Conservation (phyloP, 2,888 invertebrate genomes). For the Agapetus fuscipes region DNA sequence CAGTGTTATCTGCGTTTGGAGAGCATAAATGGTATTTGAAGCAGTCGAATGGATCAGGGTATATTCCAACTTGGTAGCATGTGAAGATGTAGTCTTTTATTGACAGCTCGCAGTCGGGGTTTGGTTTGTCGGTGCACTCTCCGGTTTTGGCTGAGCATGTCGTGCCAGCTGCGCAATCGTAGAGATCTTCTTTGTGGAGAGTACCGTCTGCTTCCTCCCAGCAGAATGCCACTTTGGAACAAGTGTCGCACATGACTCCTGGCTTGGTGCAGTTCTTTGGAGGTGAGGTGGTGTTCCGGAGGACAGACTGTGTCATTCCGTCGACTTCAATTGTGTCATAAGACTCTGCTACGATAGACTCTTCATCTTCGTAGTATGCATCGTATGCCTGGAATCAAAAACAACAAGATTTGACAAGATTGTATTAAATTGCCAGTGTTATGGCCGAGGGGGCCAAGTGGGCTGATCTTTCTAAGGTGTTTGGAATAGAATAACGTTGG, state of each 20-base stretch:
- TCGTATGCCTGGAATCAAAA: no score
- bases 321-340: no score
- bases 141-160: constrained; percentile 8
- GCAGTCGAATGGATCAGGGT: constrained; percentile 13
- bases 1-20: not conserved
- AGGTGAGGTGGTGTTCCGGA: no score
- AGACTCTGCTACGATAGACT: no score
- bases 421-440: no score
- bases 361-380: no score
- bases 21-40: constrained; percentile 12
- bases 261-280: constrained; percentile 4
- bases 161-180: not conserved
- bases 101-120: constrained; percentile 7
- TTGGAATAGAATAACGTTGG: no score
- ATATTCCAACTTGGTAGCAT: constrained; percentile 10
- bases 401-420: no score
- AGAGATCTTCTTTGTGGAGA: constrained; percentile 1
- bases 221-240: constrained; percentile 4
- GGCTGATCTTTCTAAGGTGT: no score
- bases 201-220: constrained; percentile 1
- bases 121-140: constrained; percentile 5
- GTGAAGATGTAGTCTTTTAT: constrained; percentile 3
- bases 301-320: no score
- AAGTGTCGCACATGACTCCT: constrained; percentile 11
- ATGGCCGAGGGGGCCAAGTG: no score